Evolutionary conservation across 1,140 invertebrate species (phyloP).

Genomic region (Drosophila athabasca): DNA sequence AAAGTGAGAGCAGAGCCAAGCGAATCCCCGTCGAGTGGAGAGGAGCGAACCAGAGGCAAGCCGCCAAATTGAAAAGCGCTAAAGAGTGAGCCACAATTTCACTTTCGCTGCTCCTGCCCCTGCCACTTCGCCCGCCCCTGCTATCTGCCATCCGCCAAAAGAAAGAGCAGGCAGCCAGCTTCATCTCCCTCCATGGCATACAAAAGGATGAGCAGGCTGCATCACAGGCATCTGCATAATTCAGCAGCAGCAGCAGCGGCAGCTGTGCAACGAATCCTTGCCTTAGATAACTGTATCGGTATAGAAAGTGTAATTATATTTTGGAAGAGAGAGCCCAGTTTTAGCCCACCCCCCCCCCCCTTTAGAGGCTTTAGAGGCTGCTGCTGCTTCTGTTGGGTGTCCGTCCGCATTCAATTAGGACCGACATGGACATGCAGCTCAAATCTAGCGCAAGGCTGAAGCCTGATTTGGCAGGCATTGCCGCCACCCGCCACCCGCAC

Average conservation of each 20-base stretch:
- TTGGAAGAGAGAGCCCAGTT: background rate
- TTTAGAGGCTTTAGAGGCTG: background rate
- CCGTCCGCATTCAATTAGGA: conserved; percentile 51
- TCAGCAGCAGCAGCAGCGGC: conserved; percentile 24
- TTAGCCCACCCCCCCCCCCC: no score
- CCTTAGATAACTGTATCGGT: conserved; percentile 23
- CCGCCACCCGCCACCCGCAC: background rate
- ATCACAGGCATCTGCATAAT: conserved; percentile 46
- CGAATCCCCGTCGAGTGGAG: conserved; percentile 13
- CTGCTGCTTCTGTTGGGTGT: conserved; percentile 11
- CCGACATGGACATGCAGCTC: conserved; percentile 35
- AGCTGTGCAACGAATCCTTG: no score
- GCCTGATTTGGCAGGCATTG: background rate
- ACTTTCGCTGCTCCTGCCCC: conserved; percentile 32
- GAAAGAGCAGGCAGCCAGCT: background rate
- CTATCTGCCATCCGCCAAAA: background rate
- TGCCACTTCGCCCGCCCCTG: background rate
- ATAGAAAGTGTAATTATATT: conserved; percentile 69
- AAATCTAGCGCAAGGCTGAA: conserved; percentile 65
- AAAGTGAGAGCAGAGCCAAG: conserved; percentile 64
- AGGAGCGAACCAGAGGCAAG: conserved; percentile 43
- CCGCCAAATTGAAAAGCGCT: conserved; percentile 60
- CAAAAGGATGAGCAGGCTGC: conserved; percentile 20
- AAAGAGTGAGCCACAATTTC: conserved; percentile 57
- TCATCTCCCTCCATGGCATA: background rate